Evolutionary conservation across 2,797 vertebrate genomes (phyloP).

Genomic region (Chrosomus eos): DNA sequence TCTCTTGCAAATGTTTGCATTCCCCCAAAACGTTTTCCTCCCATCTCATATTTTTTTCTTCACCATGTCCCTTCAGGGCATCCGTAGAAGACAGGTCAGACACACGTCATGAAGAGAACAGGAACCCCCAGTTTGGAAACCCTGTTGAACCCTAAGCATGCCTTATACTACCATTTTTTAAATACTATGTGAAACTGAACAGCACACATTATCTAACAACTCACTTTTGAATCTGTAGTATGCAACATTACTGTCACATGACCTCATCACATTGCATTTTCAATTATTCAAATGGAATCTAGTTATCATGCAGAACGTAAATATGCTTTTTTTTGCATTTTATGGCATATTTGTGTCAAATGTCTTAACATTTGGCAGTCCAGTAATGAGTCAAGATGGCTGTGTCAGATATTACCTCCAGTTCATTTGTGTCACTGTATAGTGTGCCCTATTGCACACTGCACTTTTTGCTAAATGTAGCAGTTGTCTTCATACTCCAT

Average conservation of each 20-base stretch:
- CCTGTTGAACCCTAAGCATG: background rate
- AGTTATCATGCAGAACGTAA: background rate
- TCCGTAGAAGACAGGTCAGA: background rate
- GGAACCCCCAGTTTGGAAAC: background rate
- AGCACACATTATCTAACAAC: background rate
- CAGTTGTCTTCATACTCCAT: background rate
- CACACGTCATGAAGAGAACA: background rate
- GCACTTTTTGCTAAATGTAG: background rate
- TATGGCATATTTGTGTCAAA: constrained; percentile 13
- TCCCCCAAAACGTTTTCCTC: too few relatives aligned
- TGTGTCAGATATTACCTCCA: background rate
- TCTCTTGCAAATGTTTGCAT: too few relatives aligned
- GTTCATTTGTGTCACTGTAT: background rate
- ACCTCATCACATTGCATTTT: constrained; percentile 7
- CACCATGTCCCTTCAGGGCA: too few relatives aligned
- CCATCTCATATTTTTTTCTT: too few relatives aligned
- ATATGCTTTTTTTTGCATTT: background rate
- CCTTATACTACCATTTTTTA: background rate
- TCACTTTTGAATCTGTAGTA: background rate
- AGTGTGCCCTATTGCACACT: background rate
- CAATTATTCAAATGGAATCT: background rate
- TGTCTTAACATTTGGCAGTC: background rate
- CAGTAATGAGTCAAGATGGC: background rate
- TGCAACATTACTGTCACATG: background rate
- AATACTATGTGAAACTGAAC: background rate